These are phyloP conservation scores for Cybosia mesomella DNA, from an alignment of 2,888 invertebrate species.

Conservation along the genomic window DNA sequence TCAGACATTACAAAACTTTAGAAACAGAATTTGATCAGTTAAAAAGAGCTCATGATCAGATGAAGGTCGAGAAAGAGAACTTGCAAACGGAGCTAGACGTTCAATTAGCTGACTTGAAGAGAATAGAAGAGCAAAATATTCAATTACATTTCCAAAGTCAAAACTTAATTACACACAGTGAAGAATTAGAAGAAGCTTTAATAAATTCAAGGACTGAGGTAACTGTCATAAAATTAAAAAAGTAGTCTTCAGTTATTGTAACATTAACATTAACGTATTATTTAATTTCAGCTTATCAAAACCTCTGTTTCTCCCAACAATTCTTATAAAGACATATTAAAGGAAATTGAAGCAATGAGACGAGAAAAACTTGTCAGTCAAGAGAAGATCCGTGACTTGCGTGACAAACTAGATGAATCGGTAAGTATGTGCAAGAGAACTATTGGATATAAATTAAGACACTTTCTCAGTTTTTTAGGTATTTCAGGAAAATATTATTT, in stretches of 20 bases:
- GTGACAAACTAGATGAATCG: constrained; percentile 70
- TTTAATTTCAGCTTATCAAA: constrained; percentile 50
- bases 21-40: constrained; percentile 62
- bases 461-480: constrained; percentile 3
- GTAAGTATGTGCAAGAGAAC: constrained; percentile 50
- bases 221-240: constrained; percentile 9
- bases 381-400: constrained; percentile 65
- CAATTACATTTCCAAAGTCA: constrained; percentile 62
- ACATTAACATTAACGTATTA: neutral
- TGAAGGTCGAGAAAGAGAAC: constrained; percentile 63
- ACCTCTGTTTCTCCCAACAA: constrained; percentile 42
- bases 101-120: constrained; percentile 55
- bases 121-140: constrained; percentile 62
- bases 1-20: constrained; percentile 62
- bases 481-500: constrained; percentile 70
- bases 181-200: constrained; percentile 70
- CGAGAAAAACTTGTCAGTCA: constrained; percentile 66
- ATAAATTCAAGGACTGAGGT: constrained; percentile 71
- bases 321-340: constrained; percentile 56
- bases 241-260: neutral
- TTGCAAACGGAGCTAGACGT: constrained; percentile 60
- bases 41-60: constrained; percentile 54
- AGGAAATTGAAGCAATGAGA: constrained; percentile 70
- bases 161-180: constrained; percentile 61
- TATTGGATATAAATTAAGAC: neutral